Conservation (phyloP, 2,797 vertebrate genomes). For the Sebastes kiyomatsui region DNA sequence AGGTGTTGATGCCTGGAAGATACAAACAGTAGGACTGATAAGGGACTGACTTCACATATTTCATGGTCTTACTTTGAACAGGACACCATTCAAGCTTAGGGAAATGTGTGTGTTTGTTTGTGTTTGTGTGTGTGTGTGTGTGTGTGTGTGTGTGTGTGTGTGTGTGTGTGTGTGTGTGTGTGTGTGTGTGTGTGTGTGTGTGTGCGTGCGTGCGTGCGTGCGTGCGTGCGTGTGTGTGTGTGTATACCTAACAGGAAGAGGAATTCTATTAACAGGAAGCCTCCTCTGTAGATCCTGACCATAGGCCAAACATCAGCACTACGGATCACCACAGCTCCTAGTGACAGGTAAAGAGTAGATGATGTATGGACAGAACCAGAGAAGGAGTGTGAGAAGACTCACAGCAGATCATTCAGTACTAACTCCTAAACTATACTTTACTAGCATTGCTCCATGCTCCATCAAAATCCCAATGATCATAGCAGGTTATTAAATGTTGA, state of each 20-base stretch:
- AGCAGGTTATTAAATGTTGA: not conserved
- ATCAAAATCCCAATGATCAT: not conserved
- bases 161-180: not conserved
- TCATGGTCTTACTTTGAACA: not conserved
- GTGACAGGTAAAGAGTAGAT: slow-evolving; percentile 28
- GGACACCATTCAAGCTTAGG: not conserved
- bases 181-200: too few relatives aligned
- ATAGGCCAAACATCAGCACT: slow-evolving; percentile 89
- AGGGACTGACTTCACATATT: not conserved
- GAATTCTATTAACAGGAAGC: slow-evolving; percentile 98
- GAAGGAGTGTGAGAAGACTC: not conserved
- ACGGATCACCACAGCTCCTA: slow-evolving; percentile 82
- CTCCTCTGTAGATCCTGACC: slow-evolving; percentile 97
- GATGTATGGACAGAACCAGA: not conserved
- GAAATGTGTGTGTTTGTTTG: too few relatives aligned
- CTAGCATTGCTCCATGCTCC: not conserved
- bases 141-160: too few relatives aligned
- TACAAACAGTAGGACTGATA: not conserved
- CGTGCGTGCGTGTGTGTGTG: not conserved
- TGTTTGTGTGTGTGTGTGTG: not conserved
- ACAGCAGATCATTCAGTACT: not conserved
- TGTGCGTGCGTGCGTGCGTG: too few relatives aligned
- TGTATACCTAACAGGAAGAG: slow-evolving; percentile 92
- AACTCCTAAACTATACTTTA: not conserved
- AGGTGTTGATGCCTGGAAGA: slow-evolving; percentile 92